phyloP scores from a whole-genome alignment of 2,797 vertebrate species.

The Cyprinodon diabolis region DNA sequence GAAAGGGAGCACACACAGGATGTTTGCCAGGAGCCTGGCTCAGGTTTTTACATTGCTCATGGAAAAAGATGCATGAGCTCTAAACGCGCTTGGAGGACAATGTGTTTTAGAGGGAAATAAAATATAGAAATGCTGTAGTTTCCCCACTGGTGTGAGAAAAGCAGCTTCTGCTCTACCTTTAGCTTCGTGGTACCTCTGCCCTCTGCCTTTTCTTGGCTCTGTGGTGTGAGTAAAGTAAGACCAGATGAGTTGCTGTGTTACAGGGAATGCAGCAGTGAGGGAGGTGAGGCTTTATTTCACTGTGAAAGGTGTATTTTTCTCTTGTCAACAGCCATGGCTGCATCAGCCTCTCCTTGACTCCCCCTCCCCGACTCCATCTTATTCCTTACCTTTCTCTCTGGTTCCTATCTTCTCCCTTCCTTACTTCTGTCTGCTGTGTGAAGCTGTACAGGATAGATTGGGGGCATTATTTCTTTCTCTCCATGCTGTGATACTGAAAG shows the following conservation, averaged over 20 bases:
- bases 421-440: slow-evolving; percentile 55
- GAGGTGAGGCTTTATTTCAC: slow-evolving; percentile 74
- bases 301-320: slow-evolving; percentile 76
- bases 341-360: slow-evolving; percentile 72
- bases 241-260: slow-evolving; percentile 70
- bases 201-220: slow-evolving; percentile 19
- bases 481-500: slow-evolving; percentile 67
- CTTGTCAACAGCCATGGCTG: slow-evolving; percentile 78
- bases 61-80: slow-evolving; percentile 35
- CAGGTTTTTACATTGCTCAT: slow-evolving; percentile 31
- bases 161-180: slow-evolving; percentile 9
- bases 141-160: slow-evolving; percentile 53
- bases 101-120: slow-evolving; percentile 36
- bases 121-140: slow-evolving; percentile 53
- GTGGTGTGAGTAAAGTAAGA: slow-evolving; percentile 51
- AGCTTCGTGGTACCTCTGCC: slow-evolving; percentile 1
- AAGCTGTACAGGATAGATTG: slow-evolving; percentile 70
- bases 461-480: slow-evolving; percentile 69
- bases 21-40: slow-evolving; percentile 25
- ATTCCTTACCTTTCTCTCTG: slow-evolving; percentile 47
- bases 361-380: slow-evolving; percentile 57
- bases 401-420: slow-evolving; percentile 25
- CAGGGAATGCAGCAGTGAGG: slow-evolving; percentile 65
- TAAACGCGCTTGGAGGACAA: slow-evolving; percentile 18
- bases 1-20: neutral